These are phyloP conservation scores for Drosophila austrosaltans DNA, from an alignment of 2,888 invertebrate species.

Conservation along the genomic window DNA sequence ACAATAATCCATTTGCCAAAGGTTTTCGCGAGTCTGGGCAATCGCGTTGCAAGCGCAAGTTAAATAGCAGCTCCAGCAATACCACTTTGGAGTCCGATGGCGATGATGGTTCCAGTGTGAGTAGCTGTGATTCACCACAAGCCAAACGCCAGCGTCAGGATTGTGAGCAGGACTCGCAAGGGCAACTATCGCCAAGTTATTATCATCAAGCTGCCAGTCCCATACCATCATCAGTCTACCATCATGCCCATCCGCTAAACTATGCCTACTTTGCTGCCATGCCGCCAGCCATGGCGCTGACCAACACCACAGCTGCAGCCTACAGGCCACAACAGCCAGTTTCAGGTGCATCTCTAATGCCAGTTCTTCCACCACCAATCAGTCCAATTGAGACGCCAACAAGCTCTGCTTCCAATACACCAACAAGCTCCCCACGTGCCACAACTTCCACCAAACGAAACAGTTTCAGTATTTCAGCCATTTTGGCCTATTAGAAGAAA, in stretches of 20 bases:
- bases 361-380: slow-evolving; percentile 1
- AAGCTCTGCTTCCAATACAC: slow-evolving; percentile 21
- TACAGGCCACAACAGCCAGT: slow-evolving; percentile 34
- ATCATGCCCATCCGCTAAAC: slow-evolving; percentile 27
- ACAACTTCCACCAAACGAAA: slow-evolving; percentile 73
- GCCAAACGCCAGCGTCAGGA: slow-evolving; percentile 79
- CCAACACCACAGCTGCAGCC: slow-evolving; percentile 7
- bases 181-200: slow-evolving; percentile 63
- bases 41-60: slow-evolving; percentile 89
- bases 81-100: slow-evolving; percentile 62
- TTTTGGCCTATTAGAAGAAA: slow-evolving; percentile 76
- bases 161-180: slow-evolving; percentile 78
- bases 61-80: slow-evolving; percentile 77
- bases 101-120: slow-evolving; percentile 78
- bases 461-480: slow-evolving; percentile 83
- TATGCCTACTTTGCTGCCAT: slow-evolving; percentile 49
- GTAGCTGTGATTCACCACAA: slow-evolving; percentile 71
- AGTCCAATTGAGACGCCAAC: slow-evolving; percentile 15
- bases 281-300: slow-evolving; percentile 42
- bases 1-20: slow-evolving; percentile 97
- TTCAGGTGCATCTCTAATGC: slow-evolving; percentile 5
- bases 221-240: slow-evolving; percentile 28
- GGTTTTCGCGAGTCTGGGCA: slow-evolving; percentile 95
- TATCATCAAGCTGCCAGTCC: slow-evolving; percentile 31
- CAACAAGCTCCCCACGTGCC: slow-evolving; percentile 43